These are phyloP conservation scores for Emys orbicularis DNA, from an alignment of 2,797 vertebrate species.

Conservation along the genomic window DNA sequence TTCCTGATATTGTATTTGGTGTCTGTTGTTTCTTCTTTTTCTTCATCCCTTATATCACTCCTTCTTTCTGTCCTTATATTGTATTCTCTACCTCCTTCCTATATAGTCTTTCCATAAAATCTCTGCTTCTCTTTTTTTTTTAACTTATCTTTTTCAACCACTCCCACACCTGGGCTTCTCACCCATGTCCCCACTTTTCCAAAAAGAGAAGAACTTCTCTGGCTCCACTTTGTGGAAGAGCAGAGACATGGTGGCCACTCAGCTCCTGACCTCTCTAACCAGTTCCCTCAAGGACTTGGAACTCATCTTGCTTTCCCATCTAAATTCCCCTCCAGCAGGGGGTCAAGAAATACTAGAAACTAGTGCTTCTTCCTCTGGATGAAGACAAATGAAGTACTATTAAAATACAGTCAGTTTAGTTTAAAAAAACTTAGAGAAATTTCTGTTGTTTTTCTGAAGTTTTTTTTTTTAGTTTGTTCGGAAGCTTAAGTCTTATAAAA, in stretches of 20 bases:
- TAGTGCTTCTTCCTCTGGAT: background rate
- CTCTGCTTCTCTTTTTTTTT: background rate
- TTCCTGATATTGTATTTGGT: background rate
- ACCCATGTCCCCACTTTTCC: background rate
- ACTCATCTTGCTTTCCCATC: background rate
- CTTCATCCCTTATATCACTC: background rate
- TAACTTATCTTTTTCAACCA: background rate
- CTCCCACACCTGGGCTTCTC: background rate
- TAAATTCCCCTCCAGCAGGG: background rate
- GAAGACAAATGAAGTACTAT: background rate
- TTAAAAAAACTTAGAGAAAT: background rate
- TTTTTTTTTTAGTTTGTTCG: background rate
- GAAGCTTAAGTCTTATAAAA: background rate
- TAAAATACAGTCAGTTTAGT: background rate
- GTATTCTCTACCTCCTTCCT: background rate
- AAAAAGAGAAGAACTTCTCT: background rate
- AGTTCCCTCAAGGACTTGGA: background rate
- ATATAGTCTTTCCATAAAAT: background rate
- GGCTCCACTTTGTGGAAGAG: background rate
- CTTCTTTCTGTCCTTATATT: background rate
- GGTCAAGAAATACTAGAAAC: background rate
- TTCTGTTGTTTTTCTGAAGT: background rate
- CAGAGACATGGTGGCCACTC: background rate
- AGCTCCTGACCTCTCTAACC: background rate
- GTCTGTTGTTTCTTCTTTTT: background rate